Percentiles rank a stretch among this genome's conserved stretches.
phyloP scores from a whole-genome alignment of 2,888 invertebrate genomes.

The Mycogona germanica region DNA sequence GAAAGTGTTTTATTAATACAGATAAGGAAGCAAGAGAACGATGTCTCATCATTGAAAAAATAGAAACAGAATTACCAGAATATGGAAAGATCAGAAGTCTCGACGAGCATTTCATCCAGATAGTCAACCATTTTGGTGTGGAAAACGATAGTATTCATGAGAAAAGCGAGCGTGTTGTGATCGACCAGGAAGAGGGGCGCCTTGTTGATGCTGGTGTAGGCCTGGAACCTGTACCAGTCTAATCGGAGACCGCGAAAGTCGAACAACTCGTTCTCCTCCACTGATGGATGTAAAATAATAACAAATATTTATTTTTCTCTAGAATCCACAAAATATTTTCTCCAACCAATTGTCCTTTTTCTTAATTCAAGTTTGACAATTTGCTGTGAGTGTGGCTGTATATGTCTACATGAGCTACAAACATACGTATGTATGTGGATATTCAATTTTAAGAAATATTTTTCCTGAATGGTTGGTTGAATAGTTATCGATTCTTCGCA shows the following conservation, averaged over 20 bases:
- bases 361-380: too few species aligned
- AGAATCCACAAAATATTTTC: too few species aligned
- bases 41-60: background rate
- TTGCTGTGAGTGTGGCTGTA: too few species aligned
- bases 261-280: slow-evolving; percentile 89
- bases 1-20: too few species aligned
- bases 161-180: slow-evolving; percentile 71
- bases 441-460: too few species aligned
- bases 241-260: slow-evolving; percentile 89
- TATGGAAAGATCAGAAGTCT: slow-evolving; percentile 93
- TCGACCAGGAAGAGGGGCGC: slow-evolving; percentile 62
- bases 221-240: slow-evolving; percentile 96
- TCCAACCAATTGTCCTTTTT: too few species aligned
- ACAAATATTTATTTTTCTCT: too few species aligned
- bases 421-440: too few species aligned
- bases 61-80: slow-evolving; percentile 56
- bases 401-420: too few species aligned
- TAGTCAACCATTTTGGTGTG: slow-evolving; percentile 98
- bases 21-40: background rate
- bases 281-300: slow-evolving; percentile 36
- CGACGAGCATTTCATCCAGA: slow-evolving; percentile 89
- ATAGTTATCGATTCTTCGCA: too few species aligned
- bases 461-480: too few species aligned
- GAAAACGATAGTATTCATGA: slow-evolving; percentile 90
- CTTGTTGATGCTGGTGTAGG: slow-evolving; percentile 76